Base-by-base conservation (phyloP, 2,888 invertebrate genomes). In the Dasysyrphus tricinctus region DNA sequence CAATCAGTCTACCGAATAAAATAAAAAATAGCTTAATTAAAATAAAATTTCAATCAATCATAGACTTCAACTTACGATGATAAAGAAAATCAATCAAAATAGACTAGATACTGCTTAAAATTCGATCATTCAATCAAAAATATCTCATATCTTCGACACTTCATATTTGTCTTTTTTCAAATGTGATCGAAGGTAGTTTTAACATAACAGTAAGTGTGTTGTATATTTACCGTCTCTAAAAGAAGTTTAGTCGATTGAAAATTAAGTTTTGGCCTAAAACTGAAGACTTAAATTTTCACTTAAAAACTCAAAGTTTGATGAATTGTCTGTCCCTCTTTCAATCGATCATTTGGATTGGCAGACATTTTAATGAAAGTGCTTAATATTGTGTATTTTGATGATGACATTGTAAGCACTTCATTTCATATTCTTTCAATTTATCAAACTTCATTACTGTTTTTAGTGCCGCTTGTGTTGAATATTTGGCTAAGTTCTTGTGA, bases 91-190 rank as follows among this genome's bases (percentile, higher is more conserved):
- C 51, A 51, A 24, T 51, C 51, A 51, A 12, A 24, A 12, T 1
- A 51, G 5, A 3, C 6, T 19, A 1, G 34, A 59, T 59, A 16
- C 37, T 59, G 19, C 59, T 59, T 59, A 59, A 59, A 59, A 37
- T 37, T 59, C 37, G 59, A 59, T 59, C 59, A 59, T 42, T 63
- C 63, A 63, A 63, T 63, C 39, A 63, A 24, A 61, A 61, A 61
- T 2, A 11, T 19, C 11, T 11, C 3, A 4, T 49, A 19, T 19
- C 19, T 49, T 49, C 4, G 19, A n/a, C n/a, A n/a, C n/a, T n/a
- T n/a, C n/a, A n/a, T 11, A 9, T 19, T 49, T 49, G 49, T 49
- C 9, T 49, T 4, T 19, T 16, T 49, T 9, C 37, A 11, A 3
- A 11, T 3, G 9, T 9, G 24, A 37, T 6, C 2, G 16, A 7